Evolutionary conservation across 2,113 vertebrate genomes (phyloP).

Genomic region (Guaruba guarouba): DNA sequence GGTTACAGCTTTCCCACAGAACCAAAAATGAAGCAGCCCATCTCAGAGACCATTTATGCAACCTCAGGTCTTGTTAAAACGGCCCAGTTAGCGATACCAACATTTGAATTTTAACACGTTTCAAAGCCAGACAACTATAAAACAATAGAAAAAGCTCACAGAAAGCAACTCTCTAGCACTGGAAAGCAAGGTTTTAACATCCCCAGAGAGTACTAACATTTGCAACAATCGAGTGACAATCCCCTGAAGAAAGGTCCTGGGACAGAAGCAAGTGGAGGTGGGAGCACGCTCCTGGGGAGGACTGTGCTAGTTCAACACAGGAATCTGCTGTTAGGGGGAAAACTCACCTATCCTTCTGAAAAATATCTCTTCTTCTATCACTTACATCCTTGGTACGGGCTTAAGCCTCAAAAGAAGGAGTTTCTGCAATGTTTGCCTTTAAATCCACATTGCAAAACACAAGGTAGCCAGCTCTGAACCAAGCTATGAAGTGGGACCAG

Average conservation of each 20-base stretch:
- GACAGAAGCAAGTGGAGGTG: neutral
- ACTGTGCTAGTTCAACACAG: neutral
- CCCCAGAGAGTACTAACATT: neutral
- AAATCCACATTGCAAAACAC: neutral
- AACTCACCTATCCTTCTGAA: neutral
- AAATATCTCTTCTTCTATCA: neutral
- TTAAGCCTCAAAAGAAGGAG: neutral
- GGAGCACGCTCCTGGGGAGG: neutral
- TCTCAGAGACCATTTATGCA: neutral
- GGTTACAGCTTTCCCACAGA: neutral
- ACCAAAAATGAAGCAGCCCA: neutral
- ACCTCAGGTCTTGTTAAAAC: neutral
- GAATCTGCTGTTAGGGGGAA: neutral
- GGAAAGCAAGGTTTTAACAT: neutral
- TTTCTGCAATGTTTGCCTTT: neutral
- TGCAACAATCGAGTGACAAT: neutral
- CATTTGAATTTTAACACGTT: neutral
- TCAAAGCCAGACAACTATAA: neutral
- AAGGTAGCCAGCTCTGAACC: neutral
- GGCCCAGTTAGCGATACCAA: neutral
- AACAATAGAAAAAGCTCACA: neutral
- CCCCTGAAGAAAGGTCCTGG: neutral
- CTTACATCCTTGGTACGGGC: neutral
- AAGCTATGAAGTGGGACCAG: neutral
- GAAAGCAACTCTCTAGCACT: neutral